A percentile compares a stretch with the other conserved stretches of the same genome.
Conservation (phyloP, 1,140 invertebrate species). For the Macrotrachela quadricornifera region DNA sequence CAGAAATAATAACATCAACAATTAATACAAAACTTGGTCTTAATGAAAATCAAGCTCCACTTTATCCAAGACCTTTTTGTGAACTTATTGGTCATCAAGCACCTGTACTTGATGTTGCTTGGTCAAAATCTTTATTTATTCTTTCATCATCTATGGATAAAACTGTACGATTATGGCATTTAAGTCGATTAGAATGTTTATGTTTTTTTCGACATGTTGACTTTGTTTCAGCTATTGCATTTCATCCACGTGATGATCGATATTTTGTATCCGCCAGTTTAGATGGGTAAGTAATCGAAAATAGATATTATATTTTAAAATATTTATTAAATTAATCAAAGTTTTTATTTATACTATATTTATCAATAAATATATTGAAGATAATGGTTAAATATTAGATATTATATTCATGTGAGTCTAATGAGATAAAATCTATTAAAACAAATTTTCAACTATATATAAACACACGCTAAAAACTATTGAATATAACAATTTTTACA, state of each 20-base stretch:
- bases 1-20: slow-evolving; percentile 9
- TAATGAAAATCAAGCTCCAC: slow-evolving; percentile 40
- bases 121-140: slow-evolving; percentile 88
- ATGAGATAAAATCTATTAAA: no score
- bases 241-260: slow-evolving; percentile 78
- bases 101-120: slow-evolving; percentile 80
- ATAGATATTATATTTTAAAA: no score
- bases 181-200: slow-evolving; percentile 78
- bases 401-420: no score
- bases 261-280: slow-evolving; percentile 84
- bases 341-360: no score
- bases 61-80: slow-evolving; percentile 77
- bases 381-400: no score
- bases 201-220: slow-evolving; percentile 98
- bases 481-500: no score
- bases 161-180: slow-evolving; percentile 88
- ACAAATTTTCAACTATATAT: no score
- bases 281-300: slow-evolving; percentile 46
- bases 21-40: slow-evolving; percentile 13
- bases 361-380: no score
- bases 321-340: no score
- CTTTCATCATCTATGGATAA: slow-evolving; percentile 94
- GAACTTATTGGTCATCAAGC: slow-evolving; percentile 81
- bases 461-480: no score
- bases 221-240: slow-evolving; percentile 92